These are phyloP conservation scores for Troglohyphantes excavatus DNA, from an alignment of 2,888 invertebrate genomes.

Conservation along the genomic window DNA sequence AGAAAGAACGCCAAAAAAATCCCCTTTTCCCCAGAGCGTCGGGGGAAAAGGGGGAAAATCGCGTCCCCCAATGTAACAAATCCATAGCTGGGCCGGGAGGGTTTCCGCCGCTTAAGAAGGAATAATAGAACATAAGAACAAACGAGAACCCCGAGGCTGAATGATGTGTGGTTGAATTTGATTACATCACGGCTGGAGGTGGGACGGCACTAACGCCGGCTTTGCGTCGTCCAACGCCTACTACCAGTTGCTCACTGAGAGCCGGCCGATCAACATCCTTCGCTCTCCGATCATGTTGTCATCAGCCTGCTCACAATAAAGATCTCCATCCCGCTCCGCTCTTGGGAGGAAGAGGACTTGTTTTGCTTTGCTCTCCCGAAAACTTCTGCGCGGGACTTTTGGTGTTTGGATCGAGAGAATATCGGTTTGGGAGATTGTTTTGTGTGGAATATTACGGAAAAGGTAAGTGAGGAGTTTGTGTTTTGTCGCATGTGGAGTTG, in stretches of 20 bases:
- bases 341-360: neutral
- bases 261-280: slow-evolving; percentile 65
- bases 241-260: slow-evolving; percentile 66
- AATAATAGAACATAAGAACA: slow-evolving; percentile 71
- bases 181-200: slow-evolving; percentile 76
- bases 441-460: slow-evolving; percentile 23
- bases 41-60: slow-evolving; percentile 34
- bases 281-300: slow-evolving; percentile 35
- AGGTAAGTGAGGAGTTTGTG: slow-evolving; percentile 28
- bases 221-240: slow-evolving; percentile 50
- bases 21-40: slow-evolving; percentile 7
- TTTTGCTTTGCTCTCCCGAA: slow-evolving; percentile 5
- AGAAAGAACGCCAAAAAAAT: neutral
- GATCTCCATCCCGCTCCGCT: slow-evolving; percentile 20
- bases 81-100: slow-evolving; percentile 31
- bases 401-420: neutral
- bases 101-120: slow-evolving; percentile 66
- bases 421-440: too few relatives aligned
- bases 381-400: neutral
- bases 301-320: slow-evolving; percentile 23
- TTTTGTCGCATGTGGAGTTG: slow-evolving; percentile 1
- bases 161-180: slow-evolving; percentile 69
- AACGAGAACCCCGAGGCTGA: slow-evolving; percentile 70
- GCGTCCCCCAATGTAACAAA: slow-evolving; percentile 61
- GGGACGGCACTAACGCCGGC: slow-evolving; percentile 72